Conservation (phyloP, 2,888 invertebrate species). For the Lycocerus yunnanus region DNA sequence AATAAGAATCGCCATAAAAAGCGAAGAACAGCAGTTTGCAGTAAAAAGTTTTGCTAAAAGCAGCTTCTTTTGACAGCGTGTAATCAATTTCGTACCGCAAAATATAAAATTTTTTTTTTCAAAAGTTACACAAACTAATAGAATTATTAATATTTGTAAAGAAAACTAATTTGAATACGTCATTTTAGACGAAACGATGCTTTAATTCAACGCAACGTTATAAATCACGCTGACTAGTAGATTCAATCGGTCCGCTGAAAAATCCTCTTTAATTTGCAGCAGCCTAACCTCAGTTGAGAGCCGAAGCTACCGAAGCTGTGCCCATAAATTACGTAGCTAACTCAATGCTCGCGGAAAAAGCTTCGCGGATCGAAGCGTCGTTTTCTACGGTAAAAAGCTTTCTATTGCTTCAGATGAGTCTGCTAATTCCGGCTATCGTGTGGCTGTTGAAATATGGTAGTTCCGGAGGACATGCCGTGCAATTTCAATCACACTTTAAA, state of each 20-base stretch:
- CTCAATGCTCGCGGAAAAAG: slow-evolving; percentile 35
- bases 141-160: slow-evolving; percentile 2
- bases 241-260: slow-evolving; percentile 54
- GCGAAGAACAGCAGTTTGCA: not conserved
- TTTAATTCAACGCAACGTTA: slow-evolving; percentile 33
- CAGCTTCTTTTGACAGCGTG: slow-evolving; percentile 7
- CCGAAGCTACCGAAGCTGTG: slow-evolving; percentile 45
- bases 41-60: slow-evolving; percentile 11
- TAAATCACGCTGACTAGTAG: slow-evolving; percentile 52
- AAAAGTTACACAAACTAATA: not conserved
- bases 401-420: slow-evolving; percentile 23
- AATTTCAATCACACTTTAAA: slow-evolving; percentile 19
- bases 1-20: slow-evolving; percentile 12
- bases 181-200: slow-evolving; percentile 18
- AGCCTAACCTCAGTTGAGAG: slow-evolving; percentile 50
- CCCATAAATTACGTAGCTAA: slow-evolving; percentile 49
- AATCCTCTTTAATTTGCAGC: slow-evolving; percentile 55
- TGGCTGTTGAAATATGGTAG: slow-evolving; percentile 24
- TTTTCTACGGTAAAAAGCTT: slow-evolving; percentile 25
- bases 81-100: slow-evolving; percentile 9
- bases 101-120: not conserved
- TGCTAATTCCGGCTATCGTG: slow-evolving; percentile 28
- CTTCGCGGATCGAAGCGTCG: slow-evolving; percentile 33
- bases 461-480: slow-evolving; percentile 19
- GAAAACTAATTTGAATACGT: slow-evolving; percentile 14